Percentiles rank a stretch among this genome's conserved stretches.
Evolutionary conservation across 2,888 invertebrate genomes (phyloP).

Genomic region (Agonopterix heracliana): DNA sequence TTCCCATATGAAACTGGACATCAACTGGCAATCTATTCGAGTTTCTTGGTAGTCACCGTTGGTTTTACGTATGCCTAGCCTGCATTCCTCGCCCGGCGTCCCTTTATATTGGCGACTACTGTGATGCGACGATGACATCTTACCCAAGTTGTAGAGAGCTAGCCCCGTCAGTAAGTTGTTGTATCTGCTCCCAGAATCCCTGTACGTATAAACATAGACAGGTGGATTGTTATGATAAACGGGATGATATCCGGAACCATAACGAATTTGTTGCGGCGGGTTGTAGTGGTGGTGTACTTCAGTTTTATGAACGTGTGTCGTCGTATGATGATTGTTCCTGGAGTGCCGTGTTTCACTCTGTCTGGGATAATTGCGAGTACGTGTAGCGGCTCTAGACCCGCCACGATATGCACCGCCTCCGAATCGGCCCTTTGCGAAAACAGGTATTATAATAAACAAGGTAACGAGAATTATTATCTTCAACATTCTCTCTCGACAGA

Average conservation of each 20-base stretch:
- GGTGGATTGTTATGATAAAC: constrained; percentile 43
- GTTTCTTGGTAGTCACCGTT: constrained; percentile 48
- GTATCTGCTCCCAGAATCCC: constrained; percentile 45
- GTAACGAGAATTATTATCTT: too few relatives aligned
- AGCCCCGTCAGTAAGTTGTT: constrained; percentile 43
- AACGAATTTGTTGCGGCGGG: constrained; percentile 40
- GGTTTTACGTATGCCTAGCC: constrained; percentile 34
- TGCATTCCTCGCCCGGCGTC: constrained; percentile 37
- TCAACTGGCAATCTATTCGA: constrained; percentile 42
- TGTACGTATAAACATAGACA: constrained; percentile 43
- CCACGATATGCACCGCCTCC: background rate
- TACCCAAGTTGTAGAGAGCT: constrained; percentile 49
- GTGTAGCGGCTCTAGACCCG: too few relatives aligned
- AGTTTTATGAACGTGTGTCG: background rate
- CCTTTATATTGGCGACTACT: constrained; percentile 28
- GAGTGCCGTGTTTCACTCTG: constrained; percentile 20
- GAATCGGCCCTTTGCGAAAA: background rate
- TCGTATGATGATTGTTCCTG: background rate
- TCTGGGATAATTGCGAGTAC: constrained; percentile 15
- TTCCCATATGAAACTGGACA: constrained; percentile 50
- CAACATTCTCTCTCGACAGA: too few relatives aligned
- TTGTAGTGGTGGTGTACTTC: constrained; percentile 29
- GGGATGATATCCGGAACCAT: constrained; percentile 36
- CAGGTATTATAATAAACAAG: background rate
- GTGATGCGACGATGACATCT: constrained; percentile 30